Percentiles rank a stretch among this genome's conserved stretches.
Conservation (phyloP, 1,140 invertebrate species). For the Hylaeus anthracinus region DNA sequence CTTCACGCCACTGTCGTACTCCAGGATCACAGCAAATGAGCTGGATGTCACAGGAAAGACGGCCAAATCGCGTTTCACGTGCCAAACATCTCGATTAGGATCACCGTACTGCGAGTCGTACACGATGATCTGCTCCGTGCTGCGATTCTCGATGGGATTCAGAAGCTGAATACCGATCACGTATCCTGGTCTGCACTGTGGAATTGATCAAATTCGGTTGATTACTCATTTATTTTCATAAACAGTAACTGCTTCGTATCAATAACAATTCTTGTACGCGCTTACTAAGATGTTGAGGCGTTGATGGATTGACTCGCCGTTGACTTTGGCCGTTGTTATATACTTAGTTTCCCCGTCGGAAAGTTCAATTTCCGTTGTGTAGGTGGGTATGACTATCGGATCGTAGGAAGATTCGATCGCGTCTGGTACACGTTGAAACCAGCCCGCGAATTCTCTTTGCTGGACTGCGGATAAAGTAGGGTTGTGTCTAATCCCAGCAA, state of each 20-base stretch:
- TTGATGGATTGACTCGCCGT: slow-evolving; percentile 82
- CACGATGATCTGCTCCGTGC: slow-evolving; percentile 90
- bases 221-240: too few relatives aligned
- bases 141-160: slow-evolving; percentile 93
- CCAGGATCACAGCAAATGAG: slow-evolving; percentile 90
- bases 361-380: slow-evolving; percentile 84
- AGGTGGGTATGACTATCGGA: slow-evolving; percentile 85
- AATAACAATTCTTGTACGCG: background rate
- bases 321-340: slow-evolving; percentile 86
- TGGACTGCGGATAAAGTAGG: slow-evolving; percentile 91
- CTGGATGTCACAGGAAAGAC: slow-evolving; percentile 93
- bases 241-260: too few relatives aligned
- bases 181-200: slow-evolving; percentile 87
- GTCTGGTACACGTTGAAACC: slow-evolving; percentile 88
- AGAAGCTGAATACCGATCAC: slow-evolving; percentile 91
- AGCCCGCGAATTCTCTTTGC: slow-evolving; percentile 95
- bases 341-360: slow-evolving; percentile 89
- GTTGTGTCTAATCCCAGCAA: slow-evolving; percentile 95
- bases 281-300: slow-evolving; percentile 77
- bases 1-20: slow-evolving; percentile 90
- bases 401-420: slow-evolving; percentile 85
- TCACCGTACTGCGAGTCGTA: slow-evolving; percentile 87
- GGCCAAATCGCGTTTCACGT: slow-evolving; percentile 89
- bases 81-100: slow-evolving; percentile 86
- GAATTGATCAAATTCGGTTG: slow-evolving; percentile 42